Percentiles rank a stretch among this genome's conserved stretches.
phyloP scores from a whole-genome alignment of 2,888 invertebrate species.

The Morpho achilles region DNA sequence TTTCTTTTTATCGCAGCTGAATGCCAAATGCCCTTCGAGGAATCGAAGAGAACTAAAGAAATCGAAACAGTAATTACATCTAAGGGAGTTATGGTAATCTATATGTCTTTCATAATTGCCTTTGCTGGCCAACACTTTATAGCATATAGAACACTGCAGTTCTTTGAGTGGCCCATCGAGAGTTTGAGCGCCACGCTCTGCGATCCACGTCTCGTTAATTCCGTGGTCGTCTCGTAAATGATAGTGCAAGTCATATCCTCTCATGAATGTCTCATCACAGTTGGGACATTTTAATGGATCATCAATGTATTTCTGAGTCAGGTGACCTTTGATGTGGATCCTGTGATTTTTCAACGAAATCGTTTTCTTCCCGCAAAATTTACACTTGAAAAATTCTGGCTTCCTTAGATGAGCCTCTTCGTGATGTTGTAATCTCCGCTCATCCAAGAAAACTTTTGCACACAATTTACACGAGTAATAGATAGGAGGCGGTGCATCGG shows the following conservation, averaged over 20 bases:
- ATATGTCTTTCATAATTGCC: constrained; percentile 72
- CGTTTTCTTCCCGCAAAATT: constrained; percentile 68
- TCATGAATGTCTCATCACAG: constrained; percentile 60
- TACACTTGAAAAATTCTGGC: constrained; percentile 67
- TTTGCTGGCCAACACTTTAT: constrained; percentile 65
- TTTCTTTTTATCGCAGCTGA: constrained; percentile 65
- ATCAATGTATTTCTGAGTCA: constrained; percentile 60
- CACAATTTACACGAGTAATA: constrained; percentile 67
- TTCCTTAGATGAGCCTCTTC: constrained; percentile 64
- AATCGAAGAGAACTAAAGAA: constrained; percentile 65
- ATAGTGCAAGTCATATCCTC: constrained; percentile 64
- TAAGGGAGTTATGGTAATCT: constrained; percentile 68
- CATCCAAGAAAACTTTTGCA: constrained; percentile 64
- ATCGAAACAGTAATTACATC: constrained; percentile 74
- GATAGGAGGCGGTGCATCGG: constrained; percentile 61
- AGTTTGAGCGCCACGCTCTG: constrained; percentile 48
- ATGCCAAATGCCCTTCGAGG: constrained; percentile 67
- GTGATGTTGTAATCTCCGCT: constrained; percentile 54
- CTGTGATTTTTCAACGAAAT: constrained; percentile 61
- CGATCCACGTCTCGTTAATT: constrained; percentile 67
- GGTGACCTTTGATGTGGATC: constrained; percentile 63
- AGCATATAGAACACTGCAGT: constrained; percentile 68
- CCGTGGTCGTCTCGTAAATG: constrained; percentile 63
- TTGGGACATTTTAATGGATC: constrained; percentile 62
- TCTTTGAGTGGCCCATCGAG: constrained; percentile 60